Base-by-base conservation (phyloP, 2,888 invertebrate species). In the Eristalis pertinax region DNA sequence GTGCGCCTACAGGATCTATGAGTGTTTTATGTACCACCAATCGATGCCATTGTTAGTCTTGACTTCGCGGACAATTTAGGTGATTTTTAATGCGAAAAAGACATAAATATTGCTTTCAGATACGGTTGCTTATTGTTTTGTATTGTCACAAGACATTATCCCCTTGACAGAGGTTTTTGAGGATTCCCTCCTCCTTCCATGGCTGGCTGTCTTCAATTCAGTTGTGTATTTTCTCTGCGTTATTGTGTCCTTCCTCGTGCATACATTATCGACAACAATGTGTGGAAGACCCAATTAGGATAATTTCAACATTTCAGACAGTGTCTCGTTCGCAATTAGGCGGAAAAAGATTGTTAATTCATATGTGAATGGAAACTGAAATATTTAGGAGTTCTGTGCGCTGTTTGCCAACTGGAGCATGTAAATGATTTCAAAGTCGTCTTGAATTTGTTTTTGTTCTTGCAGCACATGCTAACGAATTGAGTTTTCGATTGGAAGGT, bases 61-160 rank as follows among this genome's bases (percentile, higher is more conserved):
- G 85, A 82, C 85, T 81, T 82, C 22, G 64, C 77, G 50, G 69
- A 77, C 85, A 77, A 85, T 85, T 85, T 85, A 85, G 85, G 82
- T 85, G 85, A 81, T 81, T 85, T 85, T 85, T 85, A 85, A 85
- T 85, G 73, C 60, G 73, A 82, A 82, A 68, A 38, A 82, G 77
- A 77, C 85, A 85, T 85, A 85, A 85, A 85, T 85, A 85, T 85
- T 82, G 68, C 64, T 70, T 85, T 50, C 43, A 38, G 76, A 73
- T 69, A 77, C 68, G 56, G 60, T 78, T 67, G 58, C 13, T 72
- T 85, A 85, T 81, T 77, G 85, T 77, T 43, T 82, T 64, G 75
- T 72, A 64, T 63, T 29, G 64, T n/a, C 24, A 26, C 62, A 69
- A 60, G 64, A 77, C 63, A 32, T 81, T 81, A 73, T 85, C 76